These are phyloP conservation scores for Takifugu flavidus DNA, from an alignment of 2,113 vertebrate species.

Conservation along the genomic window DNA sequence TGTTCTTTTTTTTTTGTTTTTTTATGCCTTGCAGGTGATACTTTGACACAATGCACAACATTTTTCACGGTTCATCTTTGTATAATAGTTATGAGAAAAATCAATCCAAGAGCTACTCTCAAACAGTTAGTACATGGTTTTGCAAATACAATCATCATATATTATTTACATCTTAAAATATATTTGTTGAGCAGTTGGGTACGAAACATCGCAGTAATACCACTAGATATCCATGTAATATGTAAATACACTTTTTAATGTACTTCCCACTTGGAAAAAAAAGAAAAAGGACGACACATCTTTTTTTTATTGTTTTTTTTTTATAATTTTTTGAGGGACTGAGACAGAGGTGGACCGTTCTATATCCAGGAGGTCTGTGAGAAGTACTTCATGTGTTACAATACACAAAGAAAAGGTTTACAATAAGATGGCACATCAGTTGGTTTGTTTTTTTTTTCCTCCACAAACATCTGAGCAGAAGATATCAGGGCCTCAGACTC, in stretches of 20 bases:
- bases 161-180: constrained; percentile 78
- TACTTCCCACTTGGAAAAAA: constrained; percentile 53
- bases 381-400: constrained; percentile 72
- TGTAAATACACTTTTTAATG: constrained; percentile 68
- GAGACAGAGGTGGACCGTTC: constrained; percentile 61
- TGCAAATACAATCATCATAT: constrained; percentile 76
- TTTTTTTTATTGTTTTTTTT: constrained; percentile 26
- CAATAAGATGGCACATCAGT: constrained; percentile 67
- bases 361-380: constrained; percentile 63
- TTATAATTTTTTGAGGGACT: constrained; percentile 37
- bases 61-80: constrained; percentile 66
- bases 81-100: constrained; percentile 72
- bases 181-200: constrained; percentile 72
- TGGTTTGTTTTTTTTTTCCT: constrained; percentile 31
- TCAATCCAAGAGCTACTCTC: constrained; percentile 69
- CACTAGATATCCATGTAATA: constrained; percentile 73
- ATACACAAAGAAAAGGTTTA: constrained; percentile 64
- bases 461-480: constrained; percentile 46
- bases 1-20: constrained; percentile 7
- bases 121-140: constrained; percentile 73
- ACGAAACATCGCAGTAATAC: constrained; percentile 74
- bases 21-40: constrained; percentile 61
- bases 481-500: constrained; percentile 42
- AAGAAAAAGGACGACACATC: constrained; percentile 63
- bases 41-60: constrained; percentile 73